phyloP scores from a whole-genome alignment of 2,113 vertebrate genomes.

The Corythoichthys intestinalis region DNA sequence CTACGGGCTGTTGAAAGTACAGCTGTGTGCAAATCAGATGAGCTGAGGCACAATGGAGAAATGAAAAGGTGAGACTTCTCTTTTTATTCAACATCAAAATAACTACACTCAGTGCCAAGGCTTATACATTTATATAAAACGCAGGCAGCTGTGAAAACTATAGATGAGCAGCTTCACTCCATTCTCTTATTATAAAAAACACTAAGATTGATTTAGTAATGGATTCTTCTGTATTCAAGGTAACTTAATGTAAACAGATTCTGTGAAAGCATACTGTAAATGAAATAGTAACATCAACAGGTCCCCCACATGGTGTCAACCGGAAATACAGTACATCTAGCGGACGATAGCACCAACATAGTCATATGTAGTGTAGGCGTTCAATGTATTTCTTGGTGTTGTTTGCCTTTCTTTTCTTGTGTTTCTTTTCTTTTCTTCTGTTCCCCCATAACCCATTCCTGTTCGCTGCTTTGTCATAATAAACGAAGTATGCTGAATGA shows the following conservation, averaged over 20 bases:
- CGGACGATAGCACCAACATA: too few species aligned
- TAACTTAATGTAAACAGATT: not conserved
- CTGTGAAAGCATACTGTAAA: not conserved
- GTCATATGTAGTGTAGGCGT: too few species aligned
- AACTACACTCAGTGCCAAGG: not conserved
- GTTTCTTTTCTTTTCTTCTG: too few species aligned
- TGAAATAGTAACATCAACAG: not conserved
- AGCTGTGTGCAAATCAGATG: conserved; percentile 9
- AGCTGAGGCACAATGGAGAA: conserved; percentile 3
- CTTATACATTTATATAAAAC: not conserved
- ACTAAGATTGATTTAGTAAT: not conserved
- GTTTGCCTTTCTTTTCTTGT: too few species aligned
- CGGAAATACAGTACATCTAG: too few species aligned
- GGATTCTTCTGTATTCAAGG: not conserved
- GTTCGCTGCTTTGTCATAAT: too few species aligned
- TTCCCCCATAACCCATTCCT: too few species aligned
- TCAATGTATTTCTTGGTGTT: too few species aligned
- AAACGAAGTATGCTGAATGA: too few species aligned
- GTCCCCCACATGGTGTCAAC: too few species aligned
- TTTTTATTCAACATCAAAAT: not conserved
- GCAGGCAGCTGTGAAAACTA: not conserved
- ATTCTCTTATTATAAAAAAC: not conserved
- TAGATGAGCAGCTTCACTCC: not conserved
- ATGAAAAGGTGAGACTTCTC: conserved; percentile 6
- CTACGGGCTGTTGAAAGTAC: not conserved